Evolutionary conservation across 2,797 vertebrate species (phyloP), one percentile per base, ranked within the genome.

Genomic region (Rhynchonycteris naso): DNA sequence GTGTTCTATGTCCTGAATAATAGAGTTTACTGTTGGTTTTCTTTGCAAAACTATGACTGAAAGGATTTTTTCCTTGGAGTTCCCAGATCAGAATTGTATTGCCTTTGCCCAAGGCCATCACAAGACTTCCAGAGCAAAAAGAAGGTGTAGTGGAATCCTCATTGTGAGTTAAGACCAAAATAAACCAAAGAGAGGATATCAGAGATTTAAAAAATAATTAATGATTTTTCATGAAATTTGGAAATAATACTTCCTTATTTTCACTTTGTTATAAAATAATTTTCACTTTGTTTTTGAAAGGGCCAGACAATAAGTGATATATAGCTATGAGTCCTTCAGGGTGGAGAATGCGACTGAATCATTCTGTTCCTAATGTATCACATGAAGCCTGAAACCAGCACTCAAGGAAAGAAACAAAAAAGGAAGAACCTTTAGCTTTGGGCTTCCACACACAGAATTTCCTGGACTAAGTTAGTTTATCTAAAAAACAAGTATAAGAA

Each of bases 1-100:
- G 79, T 79, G 84, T 19, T 74, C 69, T 79, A 18, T 19, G 18
- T 38, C 19, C 61, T 86, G 21, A 88, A 88, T 50, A 78, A 74
- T 69, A 24, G 52, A 81, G 22, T 16, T 65, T 30, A 74, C 21
- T 63, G 0, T 69, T 87, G n/a, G 50, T 76, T 88, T 22, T 43
- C 7, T 87, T 93, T 58, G 3, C 33, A 91, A 89, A 35, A 92
- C 59, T 88, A 78, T 56, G 66, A 69, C 24, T 30, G 19, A 91
- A 91, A 89, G 43, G 12, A 65, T 91, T 7, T 90, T 93, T 82
- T 74, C 24, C 89, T 56, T 82, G 43, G 33, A 93, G 13, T 66
- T 93, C 5, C 68, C 50, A 76, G 35, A 72, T 91, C 21, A 83
- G 58, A 82, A 94, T 89, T 74, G 30, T 54, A 81, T 10, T 91